Percentiles rank a stretch among this genome's conserved stretches.
Conservation (phyloP, 2,797 vertebrate genomes). For the Muscicapa comitata region DNA sequence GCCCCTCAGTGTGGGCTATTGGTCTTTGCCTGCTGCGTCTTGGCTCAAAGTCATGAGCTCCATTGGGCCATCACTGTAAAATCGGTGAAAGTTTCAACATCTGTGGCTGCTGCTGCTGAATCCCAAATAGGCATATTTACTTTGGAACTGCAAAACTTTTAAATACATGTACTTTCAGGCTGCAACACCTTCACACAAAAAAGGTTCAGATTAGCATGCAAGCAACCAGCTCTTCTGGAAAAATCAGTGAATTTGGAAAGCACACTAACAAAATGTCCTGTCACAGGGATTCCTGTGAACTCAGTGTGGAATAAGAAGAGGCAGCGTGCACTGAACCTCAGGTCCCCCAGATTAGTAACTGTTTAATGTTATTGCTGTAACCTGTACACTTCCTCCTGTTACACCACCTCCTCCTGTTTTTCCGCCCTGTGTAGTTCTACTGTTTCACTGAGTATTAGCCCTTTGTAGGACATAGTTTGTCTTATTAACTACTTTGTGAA, state of each 20-base stretch:
- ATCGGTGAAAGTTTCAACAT: not conserved
- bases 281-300: not conserved
- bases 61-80: not conserved
- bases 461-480: not conserved
- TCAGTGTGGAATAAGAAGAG: not conserved
- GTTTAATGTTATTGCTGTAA: not conserved
- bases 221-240: not conserved
- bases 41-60: not conserved
- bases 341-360: not conserved
- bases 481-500: slow-evolving; percentile 20
- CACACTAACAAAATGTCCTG: not conserved
- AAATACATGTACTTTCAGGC: not conserved
- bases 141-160: not conserved
- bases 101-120: not conserved
- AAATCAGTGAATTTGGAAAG: not conserved
- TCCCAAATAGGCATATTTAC: not conserved
- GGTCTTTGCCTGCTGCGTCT: not conserved
- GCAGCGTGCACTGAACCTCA: not conserved
- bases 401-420: not conserved
- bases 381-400: not conserved
- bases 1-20: not conserved
- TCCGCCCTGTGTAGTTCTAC: not conserved
- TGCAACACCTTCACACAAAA: not conserved
- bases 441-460: not conserved
- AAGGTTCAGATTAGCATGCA: not conserved